Base-by-base conservation (phyloP, 2,888 invertebrate genomes). In the Drosophila putrida region DNA sequence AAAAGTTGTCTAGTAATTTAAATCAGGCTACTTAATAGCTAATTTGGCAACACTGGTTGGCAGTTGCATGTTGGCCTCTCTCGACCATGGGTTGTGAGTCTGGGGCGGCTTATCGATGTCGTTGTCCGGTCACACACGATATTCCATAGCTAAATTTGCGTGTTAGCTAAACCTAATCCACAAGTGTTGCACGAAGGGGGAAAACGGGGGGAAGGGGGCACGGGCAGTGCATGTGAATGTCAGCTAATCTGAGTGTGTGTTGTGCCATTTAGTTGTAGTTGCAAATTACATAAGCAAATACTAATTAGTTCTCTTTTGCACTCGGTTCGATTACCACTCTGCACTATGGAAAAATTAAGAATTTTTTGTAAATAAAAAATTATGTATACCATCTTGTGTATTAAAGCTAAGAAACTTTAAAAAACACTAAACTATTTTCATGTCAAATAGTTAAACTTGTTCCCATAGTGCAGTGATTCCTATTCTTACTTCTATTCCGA, bases 121-220 rank as follows among this genome's bases (percentile, higher is more conserved):
- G 89, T 71, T 76, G 72, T 13, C 33, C 44, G 54, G 33, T 50
- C 65, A 78, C 50, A 72, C 68, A 70, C 57, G 54, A 78, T 80
- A 83, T 59, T 62, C 60, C 49, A 41, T 38, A 72, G 80, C 88
- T 80, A 72, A 79, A 72, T 70, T 88, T 82, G 90, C 89, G 88
- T 89, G 89, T 80, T 88, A 70, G 88, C 88, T 89, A 74, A 75
- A 78, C 75, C 83, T 90, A 89, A 90, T 90, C 89, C 89, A 78
- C 44, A n/a, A 28, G 59, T 9, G 38, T 44, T 60, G 38, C 25
- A 31, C 8, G 31, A 6, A 31, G 28, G 10, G 33, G 33, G 25
- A 27, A 15, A n/a, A 27, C 58, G 43, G 28, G 33, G 35, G 49
- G 25, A 13, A 5, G 55, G 27, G 44, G 49, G 9, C 39, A 20